Conservation (phyloP, 2,888 invertebrate genomes). For the Fragum sueziense region DNA sequence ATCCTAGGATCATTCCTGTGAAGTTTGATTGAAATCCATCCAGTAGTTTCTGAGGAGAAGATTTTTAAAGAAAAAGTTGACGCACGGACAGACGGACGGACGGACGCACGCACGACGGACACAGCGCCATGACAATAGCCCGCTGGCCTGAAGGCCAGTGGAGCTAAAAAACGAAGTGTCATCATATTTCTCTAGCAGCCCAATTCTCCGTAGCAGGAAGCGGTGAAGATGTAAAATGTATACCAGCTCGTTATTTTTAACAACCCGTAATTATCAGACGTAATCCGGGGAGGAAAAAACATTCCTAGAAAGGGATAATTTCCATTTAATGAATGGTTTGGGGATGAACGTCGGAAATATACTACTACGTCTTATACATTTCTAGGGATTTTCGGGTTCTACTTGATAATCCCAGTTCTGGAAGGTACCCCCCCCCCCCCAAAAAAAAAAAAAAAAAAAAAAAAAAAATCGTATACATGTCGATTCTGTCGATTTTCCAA, state of each 20-base stretch:
- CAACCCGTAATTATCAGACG: conserved; percentile 11
- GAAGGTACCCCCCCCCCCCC: too few species aligned
- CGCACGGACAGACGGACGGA: too few species aligned
- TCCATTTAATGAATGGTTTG: neutral
- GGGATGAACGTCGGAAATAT: conserved; percentile 13
- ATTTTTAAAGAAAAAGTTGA: too few species aligned
- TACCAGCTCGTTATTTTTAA: conserved; percentile 1
- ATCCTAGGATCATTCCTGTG: too few species aligned
- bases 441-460: too few species aligned
- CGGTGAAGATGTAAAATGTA: conserved; percentile 10
- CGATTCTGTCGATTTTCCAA: neutral
- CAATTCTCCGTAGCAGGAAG: neutral
- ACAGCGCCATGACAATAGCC: too few species aligned
- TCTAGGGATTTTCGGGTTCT: neutral
- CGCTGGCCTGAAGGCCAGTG: too few species aligned
- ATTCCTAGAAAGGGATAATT: conserved; percentile 6
- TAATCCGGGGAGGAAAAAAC: conserved; percentile 6
- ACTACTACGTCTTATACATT: neutral
- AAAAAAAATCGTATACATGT: neutral
- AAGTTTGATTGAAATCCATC: too few species aligned
- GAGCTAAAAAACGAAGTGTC: too few species aligned
- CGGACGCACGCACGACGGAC: too few species aligned
- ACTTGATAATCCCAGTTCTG: neutral
- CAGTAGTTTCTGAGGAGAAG: too few species aligned
- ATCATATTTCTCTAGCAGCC: neutral